phyloP scores from a whole-genome alignment of 2,113 vertebrate species.

The Campylorhamphus procurvoides region DNA sequence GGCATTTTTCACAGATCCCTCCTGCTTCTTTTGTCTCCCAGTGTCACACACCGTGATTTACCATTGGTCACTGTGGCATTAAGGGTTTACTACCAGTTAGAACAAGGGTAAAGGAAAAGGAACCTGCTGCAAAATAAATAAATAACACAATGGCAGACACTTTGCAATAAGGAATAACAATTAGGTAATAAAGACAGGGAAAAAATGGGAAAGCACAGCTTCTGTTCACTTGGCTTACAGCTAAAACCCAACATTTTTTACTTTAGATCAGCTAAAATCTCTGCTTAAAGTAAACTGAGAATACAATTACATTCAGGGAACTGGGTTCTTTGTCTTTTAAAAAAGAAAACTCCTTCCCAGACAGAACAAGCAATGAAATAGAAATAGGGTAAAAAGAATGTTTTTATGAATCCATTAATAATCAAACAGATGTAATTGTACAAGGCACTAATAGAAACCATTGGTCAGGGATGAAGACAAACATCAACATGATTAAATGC shows the following conservation, averaged over 20 bases:
- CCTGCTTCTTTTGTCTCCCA: constrained; percentile 29
- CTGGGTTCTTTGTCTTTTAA: constrained; percentile 24
- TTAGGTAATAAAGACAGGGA: neutral
- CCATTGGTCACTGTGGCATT: neutral
- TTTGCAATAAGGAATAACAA: constrained; percentile 2
- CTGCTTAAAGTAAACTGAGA: constrained; percentile 3
- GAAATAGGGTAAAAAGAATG: neutral
- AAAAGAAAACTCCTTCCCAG: neutral
- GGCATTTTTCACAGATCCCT: constrained; percentile 53
- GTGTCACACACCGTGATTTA: neutral
- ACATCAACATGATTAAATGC: neutral
- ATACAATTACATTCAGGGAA: constrained; percentile 6
- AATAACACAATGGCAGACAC: neutral
- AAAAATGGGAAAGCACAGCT: constrained; percentile 19
- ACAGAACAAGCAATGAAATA: neutral
- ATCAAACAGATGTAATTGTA: neutral
- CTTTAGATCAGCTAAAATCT: constrained; percentile 3
- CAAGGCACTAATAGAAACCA: neutral
- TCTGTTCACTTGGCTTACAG: neutral
- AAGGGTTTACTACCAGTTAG: neutral
- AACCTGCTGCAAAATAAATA: neutral
- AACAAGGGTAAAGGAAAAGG: neutral
- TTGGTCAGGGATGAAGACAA: neutral
- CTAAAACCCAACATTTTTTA: neutral
- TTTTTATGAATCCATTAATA: constrained; percentile 8